These are phyloP conservation scores for Paralichthys olivaceus DNA, from an alignment of 2,113 vertebrate genomes.

Conservation along the genomic window DNA sequence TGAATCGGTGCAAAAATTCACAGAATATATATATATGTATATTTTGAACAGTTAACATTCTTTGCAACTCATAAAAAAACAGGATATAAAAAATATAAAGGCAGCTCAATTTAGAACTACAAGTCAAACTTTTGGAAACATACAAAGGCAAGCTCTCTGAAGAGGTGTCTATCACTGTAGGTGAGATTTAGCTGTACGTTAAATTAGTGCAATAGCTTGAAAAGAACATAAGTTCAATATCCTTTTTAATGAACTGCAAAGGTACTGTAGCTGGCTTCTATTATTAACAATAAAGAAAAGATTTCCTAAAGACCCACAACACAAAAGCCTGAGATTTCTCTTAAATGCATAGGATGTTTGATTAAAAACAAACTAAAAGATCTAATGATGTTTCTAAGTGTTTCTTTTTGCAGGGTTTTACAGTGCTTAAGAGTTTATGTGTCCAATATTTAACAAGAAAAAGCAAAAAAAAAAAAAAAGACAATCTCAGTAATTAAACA, in stretches of 20 bases:
- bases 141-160: constrained; percentile 38
- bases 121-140: constrained; percentile 18
- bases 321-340: constrained; percentile 49
- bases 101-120: constrained; percentile 52
- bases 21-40: constrained; percentile 7
- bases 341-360: constrained; percentile 67
- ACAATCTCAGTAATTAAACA: too few relatives aligned
- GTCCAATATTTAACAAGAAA: not conserved
- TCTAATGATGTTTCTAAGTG: not conserved
- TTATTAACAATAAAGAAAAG: constrained; percentile 16
- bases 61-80: constrained; percentile 50
- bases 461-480: not conserved
- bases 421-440: not conserved
- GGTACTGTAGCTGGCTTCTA: not conserved
- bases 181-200: not conserved
- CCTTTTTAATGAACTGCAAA: not conserved
- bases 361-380: not conserved
- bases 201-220: not conserved
- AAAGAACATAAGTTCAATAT: not conserved
- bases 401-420: constrained; percentile 2
- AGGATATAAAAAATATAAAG: constrained; percentile 63
- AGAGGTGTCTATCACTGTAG: not conserved
- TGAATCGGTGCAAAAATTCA: not conserved
- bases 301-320: not conserved
- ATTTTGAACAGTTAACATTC: constrained; percentile 23